phyloP scores from a whole-genome alignment of 2,888 invertebrate species.

The Teleogryllus oceanicus region DNA sequence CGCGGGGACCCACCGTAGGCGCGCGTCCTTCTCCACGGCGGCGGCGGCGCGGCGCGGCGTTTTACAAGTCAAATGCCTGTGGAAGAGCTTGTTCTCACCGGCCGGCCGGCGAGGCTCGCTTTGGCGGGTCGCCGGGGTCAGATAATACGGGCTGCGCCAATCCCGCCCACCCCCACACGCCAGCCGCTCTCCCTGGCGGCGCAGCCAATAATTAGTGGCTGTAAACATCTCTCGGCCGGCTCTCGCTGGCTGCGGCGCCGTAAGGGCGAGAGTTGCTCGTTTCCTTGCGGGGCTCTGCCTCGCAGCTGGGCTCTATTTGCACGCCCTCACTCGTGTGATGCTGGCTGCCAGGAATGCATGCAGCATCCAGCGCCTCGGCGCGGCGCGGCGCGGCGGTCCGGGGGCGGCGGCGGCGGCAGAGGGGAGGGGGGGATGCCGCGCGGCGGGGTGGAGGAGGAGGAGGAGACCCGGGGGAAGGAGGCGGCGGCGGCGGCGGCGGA shows the following conservation, averaged over 20 bases:
- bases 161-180: conserved; percentile 33
- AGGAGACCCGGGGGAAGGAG: neutral
- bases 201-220: conserved; percentile 35
- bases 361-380: conserved; percentile 19
- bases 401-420: neutral
- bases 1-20: neutral
- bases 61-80: neutral
- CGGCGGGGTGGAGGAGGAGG: neutral
- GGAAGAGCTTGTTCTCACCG: conserved; percentile 11
- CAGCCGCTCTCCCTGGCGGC: conserved; percentile 18
- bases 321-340: conserved; percentile 33
- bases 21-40: neutral
- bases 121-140: conserved; percentile 33
- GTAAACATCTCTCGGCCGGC: conserved; percentile 22
- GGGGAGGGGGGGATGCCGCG: neutral
- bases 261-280: conserved; percentile 26
- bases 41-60: neutral
- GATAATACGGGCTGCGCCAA: conserved; percentile 31
- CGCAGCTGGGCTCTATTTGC: conserved; percentile 31
- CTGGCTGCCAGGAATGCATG: conserved; percentile 32
- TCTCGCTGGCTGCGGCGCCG: neutral
- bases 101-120: too few species aligned
- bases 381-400: neutral
- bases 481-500: neutral
- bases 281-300: conserved; percentile 25